Conservation (phyloP, 2,113 vertebrate genomes). For the Oceanodroma tethys region DNA sequence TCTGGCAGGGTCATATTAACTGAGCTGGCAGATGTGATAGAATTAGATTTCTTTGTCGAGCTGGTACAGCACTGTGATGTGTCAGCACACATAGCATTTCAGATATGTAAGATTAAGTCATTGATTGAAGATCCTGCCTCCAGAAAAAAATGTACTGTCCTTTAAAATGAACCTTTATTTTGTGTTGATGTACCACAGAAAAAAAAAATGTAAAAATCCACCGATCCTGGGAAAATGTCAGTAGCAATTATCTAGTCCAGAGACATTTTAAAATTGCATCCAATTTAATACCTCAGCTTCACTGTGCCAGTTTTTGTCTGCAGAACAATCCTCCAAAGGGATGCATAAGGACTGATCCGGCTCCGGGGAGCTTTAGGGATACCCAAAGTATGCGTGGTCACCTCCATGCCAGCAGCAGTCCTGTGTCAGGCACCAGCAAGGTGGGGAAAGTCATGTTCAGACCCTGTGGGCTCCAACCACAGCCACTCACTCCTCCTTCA, state of each 20-base stretch:
- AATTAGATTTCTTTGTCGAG: not conserved
- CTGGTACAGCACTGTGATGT: constrained; percentile 11
- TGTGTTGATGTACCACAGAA: not conserved
- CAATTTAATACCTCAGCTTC: not conserved
- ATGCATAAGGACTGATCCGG: not conserved
- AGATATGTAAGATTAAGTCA: constrained; percentile 25
- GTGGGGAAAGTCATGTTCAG: not conserved
- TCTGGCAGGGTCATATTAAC: constrained; percentile 19
- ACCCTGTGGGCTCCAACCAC: not conserved
- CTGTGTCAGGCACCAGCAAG: not conserved
- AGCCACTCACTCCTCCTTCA: not conserved
- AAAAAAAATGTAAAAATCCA: not conserved
- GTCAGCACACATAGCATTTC: constrained; percentile 38
- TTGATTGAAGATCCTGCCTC: not conserved
- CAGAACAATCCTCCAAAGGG: not conserved
- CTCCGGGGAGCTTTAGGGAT: not conserved
- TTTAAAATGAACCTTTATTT: constrained; percentile 6
- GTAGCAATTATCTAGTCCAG: not conserved
- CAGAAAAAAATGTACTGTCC: not conserved
- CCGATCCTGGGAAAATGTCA: not conserved
- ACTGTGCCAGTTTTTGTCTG: not conserved
- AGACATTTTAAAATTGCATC: not conserved
- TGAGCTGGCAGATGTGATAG: constrained; percentile 37
- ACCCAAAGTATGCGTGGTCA: not conserved
- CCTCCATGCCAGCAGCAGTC: not conserved